These are phyloP conservation scores for Tortrix viridana DNA, from an alignment of 2,888 invertebrate genomes.

Conservation along the genomic window DNA sequence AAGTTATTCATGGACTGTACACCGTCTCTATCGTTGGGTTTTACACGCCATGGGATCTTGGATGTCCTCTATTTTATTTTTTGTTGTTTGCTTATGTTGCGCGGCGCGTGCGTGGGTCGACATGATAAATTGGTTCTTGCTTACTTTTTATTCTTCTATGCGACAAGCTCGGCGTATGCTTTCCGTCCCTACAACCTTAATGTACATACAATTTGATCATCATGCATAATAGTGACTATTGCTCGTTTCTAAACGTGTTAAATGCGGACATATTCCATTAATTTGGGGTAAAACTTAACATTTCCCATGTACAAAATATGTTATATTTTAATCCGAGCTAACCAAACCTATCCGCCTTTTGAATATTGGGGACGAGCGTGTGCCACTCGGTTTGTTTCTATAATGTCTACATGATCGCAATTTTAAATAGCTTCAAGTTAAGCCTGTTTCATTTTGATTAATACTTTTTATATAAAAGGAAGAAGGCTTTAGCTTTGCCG, in stretches of 20 bases:
- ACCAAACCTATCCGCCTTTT: too few species aligned
- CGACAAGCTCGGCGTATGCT: slow-evolving; percentile 73
- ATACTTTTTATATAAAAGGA: slow-evolving; percentile 63
- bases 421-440: slow-evolving; percentile 52
- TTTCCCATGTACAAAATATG: too few species aligned
- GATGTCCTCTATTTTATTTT: slow-evolving; percentile 68
- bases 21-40: slow-evolving; percentile 81
- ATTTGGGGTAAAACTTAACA: too few species aligned
- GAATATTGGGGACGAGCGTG: too few species aligned
- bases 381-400: slow-evolving; percentile 51
- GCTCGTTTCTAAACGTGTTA: too few species aligned
- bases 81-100: slow-evolving; percentile 74
- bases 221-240: slow-evolving; percentile 55
- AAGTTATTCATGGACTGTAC: slow-evolving; percentile 78
- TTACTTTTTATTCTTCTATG: slow-evolving; percentile 69
- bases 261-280: too few species aligned
- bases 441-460: slow-evolving; percentile 58
- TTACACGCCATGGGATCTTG: slow-evolving; percentile 77
- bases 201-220: slow-evolving; percentile 61
- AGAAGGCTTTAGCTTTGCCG: slow-evolving; percentile 58
- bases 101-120: slow-evolving; percentile 76
- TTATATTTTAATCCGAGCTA: too few species aligned
- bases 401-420: slow-evolving; percentile 47
- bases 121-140: slow-evolving; percentile 79
- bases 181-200: slow-evolving; percentile 67